Evolutionary conservation across 2,113 vertebrate genomes (phyloP).

Genomic region (Todiramphus chloris): DNA sequence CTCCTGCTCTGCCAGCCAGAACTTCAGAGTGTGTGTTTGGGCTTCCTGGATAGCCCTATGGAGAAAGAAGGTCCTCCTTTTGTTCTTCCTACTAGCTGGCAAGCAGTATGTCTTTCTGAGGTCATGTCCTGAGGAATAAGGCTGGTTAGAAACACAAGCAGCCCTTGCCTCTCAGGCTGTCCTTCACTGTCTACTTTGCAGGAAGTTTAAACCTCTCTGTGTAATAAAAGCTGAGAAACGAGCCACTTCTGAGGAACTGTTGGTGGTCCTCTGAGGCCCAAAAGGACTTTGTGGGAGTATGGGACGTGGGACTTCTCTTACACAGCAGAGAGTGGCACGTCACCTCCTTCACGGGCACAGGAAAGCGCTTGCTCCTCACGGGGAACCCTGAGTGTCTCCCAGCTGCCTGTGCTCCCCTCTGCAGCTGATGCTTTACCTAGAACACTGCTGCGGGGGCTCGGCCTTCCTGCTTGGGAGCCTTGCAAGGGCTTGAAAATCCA

Average conservation of each 20-base stretch:
- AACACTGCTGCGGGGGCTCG: not conserved
- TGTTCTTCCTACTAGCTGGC: not conserved
- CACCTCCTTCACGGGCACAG: not conserved
- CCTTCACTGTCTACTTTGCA: not conserved
- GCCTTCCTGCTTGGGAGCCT: not conserved
- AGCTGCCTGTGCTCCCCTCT: not conserved
- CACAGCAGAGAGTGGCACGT: not conserved
- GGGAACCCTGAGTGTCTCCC: not conserved
- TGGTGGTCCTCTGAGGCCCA: not conserved
- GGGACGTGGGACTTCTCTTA: not conserved
- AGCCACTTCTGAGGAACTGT: not conserved
- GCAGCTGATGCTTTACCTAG: not conserved
- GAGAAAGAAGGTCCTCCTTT: not conserved
- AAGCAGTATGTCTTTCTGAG: not conserved
- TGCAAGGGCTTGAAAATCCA: not conserved
- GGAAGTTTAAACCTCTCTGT: not conserved
- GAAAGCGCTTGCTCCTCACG: not conserved
- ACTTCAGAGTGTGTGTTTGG: not conserved
- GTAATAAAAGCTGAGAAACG: not conserved
- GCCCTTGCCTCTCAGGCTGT: not conserved
- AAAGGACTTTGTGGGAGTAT: not conserved
- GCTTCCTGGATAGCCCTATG: not conserved
- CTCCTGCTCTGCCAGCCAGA: not conserved
- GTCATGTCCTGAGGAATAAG: not conserved
- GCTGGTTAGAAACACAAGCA: not conserved